A percentile compares a stretch with the other conserved stretches of the same genome.
Evolutionary conservation across 2,113 vertebrate species (phyloP).

Genomic region (Nycticryphes semicollaris): DNA sequence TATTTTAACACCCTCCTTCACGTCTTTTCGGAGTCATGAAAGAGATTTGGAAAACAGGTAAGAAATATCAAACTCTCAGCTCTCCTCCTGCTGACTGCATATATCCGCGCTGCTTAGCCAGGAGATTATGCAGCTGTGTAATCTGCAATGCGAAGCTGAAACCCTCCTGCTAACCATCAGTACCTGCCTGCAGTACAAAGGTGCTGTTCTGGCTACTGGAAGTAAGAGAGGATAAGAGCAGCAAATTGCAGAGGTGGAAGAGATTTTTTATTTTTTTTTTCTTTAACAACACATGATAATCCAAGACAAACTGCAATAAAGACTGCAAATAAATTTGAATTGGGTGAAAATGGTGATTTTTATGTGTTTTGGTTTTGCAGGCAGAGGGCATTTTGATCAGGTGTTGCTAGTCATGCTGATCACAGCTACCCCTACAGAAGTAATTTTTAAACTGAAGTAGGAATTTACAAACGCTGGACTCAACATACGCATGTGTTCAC

Average conservation of each 20-base stretch:
- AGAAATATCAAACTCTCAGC: not conserved
- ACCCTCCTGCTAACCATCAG: not conserved
- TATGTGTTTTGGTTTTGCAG: not conserved
- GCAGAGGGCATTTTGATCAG: not conserved
- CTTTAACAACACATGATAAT: conserved; percentile 2
- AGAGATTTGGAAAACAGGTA: conserved; percentile 13
- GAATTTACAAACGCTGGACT: not conserved
- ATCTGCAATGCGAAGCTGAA: conserved; percentile 34
- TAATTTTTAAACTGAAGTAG: not conserved
- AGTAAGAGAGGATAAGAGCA: not conserved
- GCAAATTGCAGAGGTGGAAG: not conserved
- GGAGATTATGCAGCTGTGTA: conserved; percentile 15
- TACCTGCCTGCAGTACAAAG: not conserved
- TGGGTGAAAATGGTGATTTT: not conserved
- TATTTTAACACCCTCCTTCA: not conserved
- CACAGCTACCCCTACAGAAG: not conserved
- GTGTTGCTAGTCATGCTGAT: not conserved
- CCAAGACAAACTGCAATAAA: not conserved
- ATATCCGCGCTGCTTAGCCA: not conserved
- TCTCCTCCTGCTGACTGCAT: not conserved
- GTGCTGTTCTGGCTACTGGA: conserved; percentile 11
- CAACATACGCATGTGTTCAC: not conserved
- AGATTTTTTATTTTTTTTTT: not conserved
- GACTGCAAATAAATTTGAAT: not conserved
- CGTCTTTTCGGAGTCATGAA: not conserved